Base-by-base conservation (phyloP, 2,797 vertebrate genomes). In the Sebastes aleutianus region DNA sequence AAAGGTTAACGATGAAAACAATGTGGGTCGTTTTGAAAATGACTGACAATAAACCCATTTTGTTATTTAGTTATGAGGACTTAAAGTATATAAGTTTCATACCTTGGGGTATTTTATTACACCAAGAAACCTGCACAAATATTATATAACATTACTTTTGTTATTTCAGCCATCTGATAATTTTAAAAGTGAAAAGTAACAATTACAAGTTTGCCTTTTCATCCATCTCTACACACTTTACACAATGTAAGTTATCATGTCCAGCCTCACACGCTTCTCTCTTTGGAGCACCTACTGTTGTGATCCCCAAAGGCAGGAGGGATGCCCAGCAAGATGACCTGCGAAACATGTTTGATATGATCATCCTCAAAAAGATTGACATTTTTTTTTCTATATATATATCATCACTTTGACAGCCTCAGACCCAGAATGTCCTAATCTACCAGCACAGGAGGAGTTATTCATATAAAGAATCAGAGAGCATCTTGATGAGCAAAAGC, bases 351-450 rank as follows among this genome's bases (percentile, higher is more conserved):
- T 8, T 24, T 74, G 66, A 85, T 67, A 78, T 26, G 57, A 43
- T 73, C 65, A 16, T 57, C 50, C 7, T 65, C 27, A 31, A 70
- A 58, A 43, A 57, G 53, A 76, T 24, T 32, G 11, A 54, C 39
- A 63, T 47, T 31, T 10, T 26, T 24, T 26, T 24, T 22, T 29
- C 24, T 24, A 43, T 43, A 43, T 43, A 43, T 68, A 82, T 22
- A 58, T 56, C 26, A 61, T 78, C 20, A 57, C 24, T 70, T 68
- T 72, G 66, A 76, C 2, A 6, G 27, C 57, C 50, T 57, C 18
- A 39, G 57, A 69, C 13, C 5, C 6, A 62, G 36, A 24, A 81
- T 62, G 80, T 88, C 53, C 27, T 80, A 75, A 82, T 77, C 83
- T 9, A 74, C n/a, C 27, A 32, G 10, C 62, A 75, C 36, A 76